phyloP scores from a whole-genome alignment of 1,140 invertebrate species.

The Lepidurus arcticus region DNA sequence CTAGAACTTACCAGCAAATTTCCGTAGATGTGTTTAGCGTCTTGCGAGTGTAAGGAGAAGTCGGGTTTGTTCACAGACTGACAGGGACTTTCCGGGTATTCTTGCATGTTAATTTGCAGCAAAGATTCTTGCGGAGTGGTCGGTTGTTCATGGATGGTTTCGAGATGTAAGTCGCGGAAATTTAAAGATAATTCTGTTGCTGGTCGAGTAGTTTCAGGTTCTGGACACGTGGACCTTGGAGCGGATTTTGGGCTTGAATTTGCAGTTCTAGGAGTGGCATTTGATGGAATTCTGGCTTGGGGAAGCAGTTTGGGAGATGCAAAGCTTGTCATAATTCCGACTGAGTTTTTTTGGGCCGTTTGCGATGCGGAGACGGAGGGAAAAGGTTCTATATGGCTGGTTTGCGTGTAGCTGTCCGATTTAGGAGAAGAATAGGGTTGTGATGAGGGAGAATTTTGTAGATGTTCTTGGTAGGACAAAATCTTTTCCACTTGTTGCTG shows the following conservation, averaged over 20 bases:
- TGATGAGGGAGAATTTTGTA: background rate
- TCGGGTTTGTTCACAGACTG: background rate
- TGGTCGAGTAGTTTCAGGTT: background rate
- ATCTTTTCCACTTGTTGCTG: constrained; percentile 32
- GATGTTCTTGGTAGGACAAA: constrained; percentile 29
- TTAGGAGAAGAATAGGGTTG: background rate
- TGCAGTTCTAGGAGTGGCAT: background rate
- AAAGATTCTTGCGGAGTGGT: constrained; percentile 29
- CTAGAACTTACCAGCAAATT: background rate
- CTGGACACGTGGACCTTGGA: background rate
- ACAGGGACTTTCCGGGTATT: constrained; percentile 27
- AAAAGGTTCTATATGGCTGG: background rate
- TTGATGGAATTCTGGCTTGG: background rate
- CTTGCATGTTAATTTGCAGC: constrained; percentile 31
- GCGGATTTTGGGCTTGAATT: constrained; percentile 3
- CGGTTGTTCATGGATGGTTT: constrained; percentile 32
- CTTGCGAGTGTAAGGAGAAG: background rate
- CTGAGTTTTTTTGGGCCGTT: background rate
- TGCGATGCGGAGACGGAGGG: background rate
- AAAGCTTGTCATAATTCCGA: background rate
- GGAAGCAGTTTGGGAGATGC: background rate
- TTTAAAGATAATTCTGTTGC: constrained; percentile 27
- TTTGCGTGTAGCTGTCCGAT: constrained; percentile 19
- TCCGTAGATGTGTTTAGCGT: constrained; percentile 3
- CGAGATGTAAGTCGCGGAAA: constrained; percentile 32